phyloP scores from a whole-genome alignment of 2,113 vertebrate species.

The Dromas ardeola region DNA sequence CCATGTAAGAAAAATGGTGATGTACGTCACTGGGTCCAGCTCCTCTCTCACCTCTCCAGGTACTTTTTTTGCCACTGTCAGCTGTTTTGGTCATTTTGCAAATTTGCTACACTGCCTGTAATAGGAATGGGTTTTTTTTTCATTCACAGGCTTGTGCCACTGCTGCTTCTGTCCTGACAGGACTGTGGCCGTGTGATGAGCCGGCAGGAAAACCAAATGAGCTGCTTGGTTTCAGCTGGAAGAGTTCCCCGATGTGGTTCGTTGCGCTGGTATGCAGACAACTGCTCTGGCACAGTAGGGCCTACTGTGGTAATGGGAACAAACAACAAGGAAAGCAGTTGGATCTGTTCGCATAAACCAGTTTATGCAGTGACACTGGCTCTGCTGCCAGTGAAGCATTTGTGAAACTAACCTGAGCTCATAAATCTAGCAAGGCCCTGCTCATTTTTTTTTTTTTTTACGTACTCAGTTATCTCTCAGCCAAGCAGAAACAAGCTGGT shows the following conservation, averaged over 20 bases:
- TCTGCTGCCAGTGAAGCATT: background rate
- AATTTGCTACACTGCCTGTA: background rate
- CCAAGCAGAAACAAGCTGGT: background rate
- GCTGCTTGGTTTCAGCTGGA: background rate
- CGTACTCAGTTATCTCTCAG: background rate
- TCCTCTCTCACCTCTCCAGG: background rate
- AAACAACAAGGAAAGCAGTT: background rate
- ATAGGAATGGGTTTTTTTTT: background rate
- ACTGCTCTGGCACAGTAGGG: background rate
- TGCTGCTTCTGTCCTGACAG: background rate
- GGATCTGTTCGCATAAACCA: background rate
- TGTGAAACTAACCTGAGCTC: background rate
- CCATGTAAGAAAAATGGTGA: accelerated
- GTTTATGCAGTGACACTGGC: background rate
- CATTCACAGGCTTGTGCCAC: background rate
- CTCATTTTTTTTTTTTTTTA: background rate
- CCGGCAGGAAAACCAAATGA: background rate
- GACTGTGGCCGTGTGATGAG: background rate
- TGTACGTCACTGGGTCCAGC: background rate
- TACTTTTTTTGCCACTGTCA: background rate
- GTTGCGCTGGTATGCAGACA: background rate
- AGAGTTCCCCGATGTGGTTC: background rate
- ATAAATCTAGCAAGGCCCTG: background rate
- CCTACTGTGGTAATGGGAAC: background rate
- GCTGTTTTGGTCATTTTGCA: background rate